phyloP scores from a whole-genome alignment of 2,113 vertebrate species.

The Hipposideros armiger region DNA sequence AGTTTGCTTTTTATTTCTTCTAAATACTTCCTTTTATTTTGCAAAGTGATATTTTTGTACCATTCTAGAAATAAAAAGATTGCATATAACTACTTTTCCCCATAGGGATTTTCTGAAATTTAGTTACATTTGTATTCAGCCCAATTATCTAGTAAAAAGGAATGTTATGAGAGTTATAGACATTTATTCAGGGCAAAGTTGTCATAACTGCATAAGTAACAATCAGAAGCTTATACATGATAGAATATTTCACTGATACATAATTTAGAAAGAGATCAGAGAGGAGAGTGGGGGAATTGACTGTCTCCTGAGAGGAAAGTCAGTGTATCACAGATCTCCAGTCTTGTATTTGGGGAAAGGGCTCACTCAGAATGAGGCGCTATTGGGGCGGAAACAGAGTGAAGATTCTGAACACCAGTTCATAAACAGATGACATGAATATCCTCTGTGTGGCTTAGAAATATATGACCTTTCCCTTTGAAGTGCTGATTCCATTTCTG shows the following conservation, averaged over 20 bases:
- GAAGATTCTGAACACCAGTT: not conserved
- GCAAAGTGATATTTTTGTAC: constrained; percentile 3
- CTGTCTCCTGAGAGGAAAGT: not conserved
- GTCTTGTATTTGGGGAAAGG: not conserved
- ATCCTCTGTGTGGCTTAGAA: not conserved
- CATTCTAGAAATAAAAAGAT: not conserved
- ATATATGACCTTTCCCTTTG: not conserved
- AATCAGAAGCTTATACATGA: constrained; percentile 53
- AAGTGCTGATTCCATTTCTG: not conserved
- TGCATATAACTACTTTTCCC: not conserved
- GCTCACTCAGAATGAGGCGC: not conserved
- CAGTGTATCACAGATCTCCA: not conserved
- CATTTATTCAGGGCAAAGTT: constrained; percentile 63
- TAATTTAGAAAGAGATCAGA: constrained; percentile 65
- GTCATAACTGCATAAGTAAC: constrained; percentile 51
- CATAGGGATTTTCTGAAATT: constrained; percentile 41
- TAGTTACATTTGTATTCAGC: constrained; percentile 45
- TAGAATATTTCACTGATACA: constrained; percentile 48
- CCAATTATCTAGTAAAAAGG: constrained; percentile 63
- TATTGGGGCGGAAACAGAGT: not conserved
- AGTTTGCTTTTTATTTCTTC: constrained; percentile 10
- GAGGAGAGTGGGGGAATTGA: not conserved
- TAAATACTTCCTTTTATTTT: constrained; percentile 36
- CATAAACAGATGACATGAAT: not conserved
- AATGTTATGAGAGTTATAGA: not conserved